Conservation (phyloP, 2,113 vertebrate species). For the Panthera leo region DNA sequence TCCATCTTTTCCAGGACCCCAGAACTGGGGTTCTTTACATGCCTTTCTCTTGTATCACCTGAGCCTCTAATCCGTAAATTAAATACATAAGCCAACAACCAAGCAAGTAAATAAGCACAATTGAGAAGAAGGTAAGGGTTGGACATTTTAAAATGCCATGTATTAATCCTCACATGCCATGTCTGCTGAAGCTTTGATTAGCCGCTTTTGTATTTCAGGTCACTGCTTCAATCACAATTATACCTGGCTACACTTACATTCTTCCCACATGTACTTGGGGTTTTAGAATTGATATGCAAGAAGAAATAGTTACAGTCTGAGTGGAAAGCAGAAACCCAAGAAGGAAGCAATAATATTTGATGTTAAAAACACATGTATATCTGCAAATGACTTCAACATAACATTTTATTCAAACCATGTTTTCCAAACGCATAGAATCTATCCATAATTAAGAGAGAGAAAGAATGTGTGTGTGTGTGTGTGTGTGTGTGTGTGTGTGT, state of each 20-base stretch:
- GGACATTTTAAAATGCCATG: neutral
- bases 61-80: neutral
- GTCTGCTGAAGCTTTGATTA: neutral
- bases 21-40: neutral
- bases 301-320: neutral
- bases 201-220: neutral
- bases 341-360: neutral
- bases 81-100: neutral
- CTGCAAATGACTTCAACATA: neutral
- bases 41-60: neutral
- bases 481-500: neutral
- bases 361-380: neutral
- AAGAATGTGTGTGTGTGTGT: neutral
- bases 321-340: neutral
- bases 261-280: neutral
- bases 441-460: neutral
- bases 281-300: neutral
- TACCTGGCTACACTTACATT: neutral
- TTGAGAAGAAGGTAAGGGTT: neutral
- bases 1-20: neutral
- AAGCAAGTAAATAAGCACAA: neutral
- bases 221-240: neutral
- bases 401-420: neutral
- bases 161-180: neutral
- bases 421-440: neutral